Conservation (phyloP, 1,140 invertebrate genomes). For the Doryteuthis pealeii region DNA sequence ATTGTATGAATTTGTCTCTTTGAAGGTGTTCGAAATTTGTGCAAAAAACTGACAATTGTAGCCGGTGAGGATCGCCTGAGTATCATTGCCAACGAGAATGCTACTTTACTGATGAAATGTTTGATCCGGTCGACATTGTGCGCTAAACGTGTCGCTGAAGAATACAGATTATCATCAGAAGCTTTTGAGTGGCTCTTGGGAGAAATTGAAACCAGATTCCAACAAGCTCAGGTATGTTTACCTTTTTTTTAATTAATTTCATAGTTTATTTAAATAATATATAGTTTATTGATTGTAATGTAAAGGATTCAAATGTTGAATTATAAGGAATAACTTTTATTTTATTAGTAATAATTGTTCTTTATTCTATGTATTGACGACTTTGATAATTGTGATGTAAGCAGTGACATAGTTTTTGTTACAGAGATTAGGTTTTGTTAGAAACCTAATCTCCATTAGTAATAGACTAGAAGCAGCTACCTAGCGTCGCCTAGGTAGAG, state of each 20-base stretch:
- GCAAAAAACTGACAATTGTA: constrained; percentile 65
- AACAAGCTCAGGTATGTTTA: constrained; percentile 83
- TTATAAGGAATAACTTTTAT: no score
- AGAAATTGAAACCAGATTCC: constrained; percentile 98
- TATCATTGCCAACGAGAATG: constrained; percentile 96
- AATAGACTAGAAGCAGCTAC: no score
- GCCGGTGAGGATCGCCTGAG: constrained; percentile 92
- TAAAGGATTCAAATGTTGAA: no score
- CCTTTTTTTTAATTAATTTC: no score
- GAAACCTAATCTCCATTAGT: not conserved
- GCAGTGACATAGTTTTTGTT: no score
- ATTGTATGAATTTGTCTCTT: constrained; percentile 61
- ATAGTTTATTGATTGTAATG: not conserved
- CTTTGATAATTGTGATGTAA: no score
- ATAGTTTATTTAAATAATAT: no score
- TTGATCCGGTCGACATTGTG: constrained; percentile 93
- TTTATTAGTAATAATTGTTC: no score
- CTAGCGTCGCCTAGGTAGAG: no score
- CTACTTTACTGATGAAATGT: constrained; percentile 95
- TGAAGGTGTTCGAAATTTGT: constrained; percentile 57
- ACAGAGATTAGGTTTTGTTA: no score
- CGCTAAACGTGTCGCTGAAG: constrained; percentile 83
- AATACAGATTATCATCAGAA: constrained; percentile 88
- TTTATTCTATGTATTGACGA: no score
- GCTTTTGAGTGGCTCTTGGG: constrained; percentile 99